Conservation (phyloP, 2,888 invertebrate genomes). For the Coleophora flavipennella region DNA sequence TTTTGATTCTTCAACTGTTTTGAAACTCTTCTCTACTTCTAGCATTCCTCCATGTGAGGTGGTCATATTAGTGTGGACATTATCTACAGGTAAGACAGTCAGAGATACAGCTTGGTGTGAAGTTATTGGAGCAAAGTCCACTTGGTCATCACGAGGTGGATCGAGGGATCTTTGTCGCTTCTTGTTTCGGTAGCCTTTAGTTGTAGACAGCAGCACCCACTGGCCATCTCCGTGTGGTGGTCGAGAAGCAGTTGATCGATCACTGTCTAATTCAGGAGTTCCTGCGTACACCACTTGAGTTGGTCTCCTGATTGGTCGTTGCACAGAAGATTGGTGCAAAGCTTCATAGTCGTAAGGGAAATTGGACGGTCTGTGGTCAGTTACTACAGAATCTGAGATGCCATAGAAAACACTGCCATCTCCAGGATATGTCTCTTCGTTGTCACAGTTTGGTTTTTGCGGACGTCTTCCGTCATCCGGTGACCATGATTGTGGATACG, state of each 20-base stretch:
- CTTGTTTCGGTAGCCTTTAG: slow-evolving; percentile 79
- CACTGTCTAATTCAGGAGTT: slow-evolving; percentile 43
- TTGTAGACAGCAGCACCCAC: slow-evolving; percentile 84
- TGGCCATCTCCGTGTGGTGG: slow-evolving; percentile 80
- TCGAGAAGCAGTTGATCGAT: slow-evolving; percentile 62
- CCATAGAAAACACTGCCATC: slow-evolving; percentile 51
- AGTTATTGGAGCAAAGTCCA: slow-evolving; percentile 41
- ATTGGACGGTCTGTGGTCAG: slow-evolving; percentile 61
- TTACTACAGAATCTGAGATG: slow-evolving; percentile 55
- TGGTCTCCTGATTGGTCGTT: slow-evolving; percentile 52
- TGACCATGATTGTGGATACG: slow-evolving; percentile 48
- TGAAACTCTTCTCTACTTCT: slow-evolving; percentile 81
- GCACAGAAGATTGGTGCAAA: slow-evolving; percentile 41
- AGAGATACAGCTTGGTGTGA: slow-evolving; percentile 74
- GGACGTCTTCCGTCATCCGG: slow-evolving; percentile 57
- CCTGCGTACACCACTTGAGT: slow-evolving; percentile 68
- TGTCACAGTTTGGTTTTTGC: slow-evolving; percentile 56
- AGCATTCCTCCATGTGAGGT: slow-evolving; percentile 81
- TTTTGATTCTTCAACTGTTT: slow-evolving; percentile 77
- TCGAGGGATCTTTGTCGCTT: slow-evolving; percentile 58
- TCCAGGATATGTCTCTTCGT: slow-evolving; percentile 36
- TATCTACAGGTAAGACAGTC: slow-evolving; percentile 82
- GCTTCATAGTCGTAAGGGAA: slow-evolving; percentile 65
- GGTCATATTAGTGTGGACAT: slow-evolving; percentile 74
- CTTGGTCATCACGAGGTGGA: slow-evolving; percentile 28